Evolutionary conservation across 2,113 vertebrate genomes (phyloP).

Genomic region (Malurus alboscapulatus): DNA sequence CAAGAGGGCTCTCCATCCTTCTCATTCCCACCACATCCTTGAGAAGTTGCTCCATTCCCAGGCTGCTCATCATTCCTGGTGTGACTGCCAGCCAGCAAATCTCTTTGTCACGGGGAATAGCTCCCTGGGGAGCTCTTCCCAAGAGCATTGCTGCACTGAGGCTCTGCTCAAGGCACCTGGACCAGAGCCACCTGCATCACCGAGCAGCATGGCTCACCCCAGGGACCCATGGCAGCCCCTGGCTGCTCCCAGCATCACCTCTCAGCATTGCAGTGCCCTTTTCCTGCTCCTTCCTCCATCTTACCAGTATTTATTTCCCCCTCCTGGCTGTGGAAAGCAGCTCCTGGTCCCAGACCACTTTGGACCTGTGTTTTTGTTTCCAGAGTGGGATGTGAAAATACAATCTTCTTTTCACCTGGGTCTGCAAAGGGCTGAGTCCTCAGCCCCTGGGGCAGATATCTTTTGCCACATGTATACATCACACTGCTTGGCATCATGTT

Average conservation of each 20-base stretch:
- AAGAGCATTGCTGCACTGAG: neutral
- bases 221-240: neutral
- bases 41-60: neutral
- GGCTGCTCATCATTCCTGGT: neutral
- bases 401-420: neutral
- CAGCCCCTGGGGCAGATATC: rapidly evolving
- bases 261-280: neutral
- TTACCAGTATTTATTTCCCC: neutral
- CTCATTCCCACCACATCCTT: neutral
- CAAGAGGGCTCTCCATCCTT: neutral
- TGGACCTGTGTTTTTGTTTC: neutral
- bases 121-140: neutral
- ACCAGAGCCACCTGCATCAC: neutral
- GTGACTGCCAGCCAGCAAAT: neutral
- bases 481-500: rapidly evolving
- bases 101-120: neutral
- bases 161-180: neutral
- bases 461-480: rapidly evolving
- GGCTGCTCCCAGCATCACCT: neutral
- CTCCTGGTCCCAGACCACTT: neutral
- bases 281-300: neutral
- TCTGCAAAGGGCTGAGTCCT: neutral
- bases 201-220: neutral
- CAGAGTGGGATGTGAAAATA: neutral
- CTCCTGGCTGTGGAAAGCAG: neutral